Base-by-base conservation (phyloP, 2,888 invertebrate genomes). In the Philonicus albiceps region DNA sequence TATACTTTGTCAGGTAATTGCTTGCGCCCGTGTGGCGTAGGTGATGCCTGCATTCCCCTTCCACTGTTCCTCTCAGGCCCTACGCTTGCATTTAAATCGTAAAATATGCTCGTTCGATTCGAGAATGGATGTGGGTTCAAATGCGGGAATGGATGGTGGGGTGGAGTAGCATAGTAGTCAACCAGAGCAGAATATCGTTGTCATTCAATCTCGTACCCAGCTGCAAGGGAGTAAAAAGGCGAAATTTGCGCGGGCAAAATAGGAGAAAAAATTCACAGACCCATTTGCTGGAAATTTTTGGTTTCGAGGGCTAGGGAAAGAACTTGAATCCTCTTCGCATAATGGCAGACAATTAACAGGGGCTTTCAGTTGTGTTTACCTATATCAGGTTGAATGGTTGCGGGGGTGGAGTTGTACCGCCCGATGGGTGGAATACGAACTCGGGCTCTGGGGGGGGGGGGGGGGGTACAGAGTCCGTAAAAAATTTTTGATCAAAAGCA, bases 321-420 rank as follows among this genome's bases (percentile, higher is more conserved):
- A 22, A 49, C 13, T 81, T 4, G 81, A 74, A 73, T 4, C 34
- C 55, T 55, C 49, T 55, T 81, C 55, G 81, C n/a, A 81, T 81
- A 55, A 55, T 81, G 81, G 81, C n/a, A 34, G 31, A 81, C 31
- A 81, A 81, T 81, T 81, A 81, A 81, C 55, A 31, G 55, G n/a
- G 80, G n/a, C 34, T 81, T 55, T 64, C 19, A 55, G 30, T 34
- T 55, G 11, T 81, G 55, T 81, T 81, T 81, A 55, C 81, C 49
- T n/a, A 49, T 49, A 49, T 49, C 30, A n/a, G 80, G 27, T 30
- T 5, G 27, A 31, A 19, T 53, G 16, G 30, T 49, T 27, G 5
- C 22, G 22, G n/a, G 49, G 49, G 49, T 49, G 49, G 49, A 49
- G 49, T 49, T 49, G 49, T n/a, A n/a, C 49, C 16, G 49, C 5